phyloP scores from a whole-genome alignment of 1,140 invertebrate genomes.

The Branchinecta lynchi region DNA sequence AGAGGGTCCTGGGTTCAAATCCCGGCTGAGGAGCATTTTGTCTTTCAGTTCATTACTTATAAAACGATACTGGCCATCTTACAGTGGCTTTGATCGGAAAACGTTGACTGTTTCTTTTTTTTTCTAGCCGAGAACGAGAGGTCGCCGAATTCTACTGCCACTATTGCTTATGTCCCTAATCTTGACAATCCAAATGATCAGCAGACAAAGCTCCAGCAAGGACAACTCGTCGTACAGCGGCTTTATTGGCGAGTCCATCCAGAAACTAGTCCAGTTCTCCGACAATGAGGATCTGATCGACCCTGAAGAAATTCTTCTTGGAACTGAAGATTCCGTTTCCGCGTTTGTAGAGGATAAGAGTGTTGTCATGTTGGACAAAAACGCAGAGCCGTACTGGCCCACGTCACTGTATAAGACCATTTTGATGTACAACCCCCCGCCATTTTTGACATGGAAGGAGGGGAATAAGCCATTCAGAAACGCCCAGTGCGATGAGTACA shows the following conservation, averaged over 20 bases:
- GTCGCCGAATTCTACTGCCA: too few relatives aligned
- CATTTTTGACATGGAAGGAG: not conserved
- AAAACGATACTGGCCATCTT: too few relatives aligned
- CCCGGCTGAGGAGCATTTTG: too few relatives aligned
- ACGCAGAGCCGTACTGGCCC: not conserved
- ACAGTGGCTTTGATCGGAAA: too few relatives aligned
- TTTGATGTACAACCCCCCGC: not conserved
- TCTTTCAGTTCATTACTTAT: too few relatives aligned
- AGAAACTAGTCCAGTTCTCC: not conserved
- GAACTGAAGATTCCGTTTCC: not conserved
- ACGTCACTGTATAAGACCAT: not conserved
- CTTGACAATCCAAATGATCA: too few relatives aligned
- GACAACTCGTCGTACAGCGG: too few relatives aligned
- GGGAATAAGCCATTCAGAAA: not conserved
- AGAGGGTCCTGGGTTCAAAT: too few relatives aligned
- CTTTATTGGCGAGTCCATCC: not conserved
- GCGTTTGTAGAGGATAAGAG: not conserved
- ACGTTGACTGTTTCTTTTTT: too few relatives aligned
- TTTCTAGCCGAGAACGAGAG: too few relatives aligned
- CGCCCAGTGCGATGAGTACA: not conserved
- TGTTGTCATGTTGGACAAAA: not conserved
- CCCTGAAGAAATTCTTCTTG: not conserved
- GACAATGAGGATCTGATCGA: not conserved
- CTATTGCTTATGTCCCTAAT: too few relatives aligned
- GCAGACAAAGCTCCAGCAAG: too few relatives aligned